phyloP scores from a whole-genome alignment of 1,140 invertebrate species.

The Neotoxoptera formosana region DNA sequence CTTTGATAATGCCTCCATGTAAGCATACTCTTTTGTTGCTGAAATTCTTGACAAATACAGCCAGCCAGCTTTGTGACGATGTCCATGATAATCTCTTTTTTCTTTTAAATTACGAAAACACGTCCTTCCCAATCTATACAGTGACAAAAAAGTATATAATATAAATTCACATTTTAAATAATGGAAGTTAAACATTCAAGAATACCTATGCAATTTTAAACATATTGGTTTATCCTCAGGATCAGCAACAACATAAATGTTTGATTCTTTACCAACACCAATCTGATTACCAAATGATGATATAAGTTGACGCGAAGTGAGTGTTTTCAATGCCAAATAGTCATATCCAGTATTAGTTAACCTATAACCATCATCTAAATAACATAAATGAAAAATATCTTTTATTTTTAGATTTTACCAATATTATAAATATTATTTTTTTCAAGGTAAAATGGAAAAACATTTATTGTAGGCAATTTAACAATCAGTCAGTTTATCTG shows the following conservation, averaged over 20 bases:
- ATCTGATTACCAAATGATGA: conserved; percentile 96
- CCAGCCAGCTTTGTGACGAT: conserved; percentile 91
- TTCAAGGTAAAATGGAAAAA: not conserved
- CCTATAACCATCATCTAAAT: conserved; percentile 92
- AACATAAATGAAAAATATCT: not conserved
- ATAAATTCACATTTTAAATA: not conserved
- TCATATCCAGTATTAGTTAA: conserved; percentile 97
- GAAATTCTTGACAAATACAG: conserved; percentile 96
- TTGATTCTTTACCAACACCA: conserved; percentile 97
- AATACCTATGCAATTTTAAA: conserved; percentile 87
- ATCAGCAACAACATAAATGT: conserved; percentile 88
- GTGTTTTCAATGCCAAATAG: conserved; percentile 91
- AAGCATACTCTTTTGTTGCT: conserved; percentile 97
- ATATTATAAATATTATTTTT: not conserved
- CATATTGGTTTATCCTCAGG: conserved; percentile 78
- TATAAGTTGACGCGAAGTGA: conserved; percentile 81
- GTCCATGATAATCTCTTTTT: conserved; percentile 96
- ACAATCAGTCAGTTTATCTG: too few species aligned
- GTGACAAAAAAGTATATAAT: not conserved
- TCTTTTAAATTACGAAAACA: conserved; percentile 97
- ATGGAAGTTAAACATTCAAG: conserved; percentile 7
- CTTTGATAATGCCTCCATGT: conserved; percentile 93
- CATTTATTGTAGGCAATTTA: too few species aligned
- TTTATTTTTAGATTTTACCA: not conserved
- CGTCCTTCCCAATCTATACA: conserved; percentile 82